Evolutionary conservation across 2,888 invertebrate species (phyloP).

Genomic region (Lamellibrachia columna): DNA sequence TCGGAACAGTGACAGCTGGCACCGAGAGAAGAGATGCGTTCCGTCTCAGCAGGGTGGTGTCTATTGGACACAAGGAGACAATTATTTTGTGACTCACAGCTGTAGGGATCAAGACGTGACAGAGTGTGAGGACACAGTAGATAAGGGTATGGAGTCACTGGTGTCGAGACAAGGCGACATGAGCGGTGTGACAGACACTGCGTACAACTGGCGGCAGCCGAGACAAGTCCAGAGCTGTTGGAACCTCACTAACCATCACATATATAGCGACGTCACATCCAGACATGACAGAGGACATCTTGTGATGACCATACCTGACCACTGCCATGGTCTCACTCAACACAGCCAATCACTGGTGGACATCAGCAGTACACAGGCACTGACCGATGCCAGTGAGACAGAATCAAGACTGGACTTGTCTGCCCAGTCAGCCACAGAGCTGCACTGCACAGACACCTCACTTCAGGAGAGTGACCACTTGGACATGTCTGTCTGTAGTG

Average conservation of each 20-base stretch:
- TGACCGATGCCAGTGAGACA: background rate
- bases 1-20: background rate
- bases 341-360: background rate
- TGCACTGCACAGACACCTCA: background rate
- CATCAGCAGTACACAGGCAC: background rate
- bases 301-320: background rate
- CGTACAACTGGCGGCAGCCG: background rate
- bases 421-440: background rate
- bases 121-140: background rate
- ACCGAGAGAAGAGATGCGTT: background rate
- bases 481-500: background rate
- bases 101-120: background rate
- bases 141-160: background rate
- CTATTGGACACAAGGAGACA: background rate
- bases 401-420: background rate
- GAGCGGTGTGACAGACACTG: background rate
- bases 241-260: background rate
- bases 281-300: background rate
- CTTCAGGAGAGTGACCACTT: conserved; percentile 3
- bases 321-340: background rate
- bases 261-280: background rate
- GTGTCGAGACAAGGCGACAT: background rate
- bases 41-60: background rate
- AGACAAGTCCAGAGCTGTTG: background rate
- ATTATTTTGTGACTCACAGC: background rate